Base-by-base conservation (phyloP, 2,888 invertebrate genomes). In the Tillus elongatus region DNA sequence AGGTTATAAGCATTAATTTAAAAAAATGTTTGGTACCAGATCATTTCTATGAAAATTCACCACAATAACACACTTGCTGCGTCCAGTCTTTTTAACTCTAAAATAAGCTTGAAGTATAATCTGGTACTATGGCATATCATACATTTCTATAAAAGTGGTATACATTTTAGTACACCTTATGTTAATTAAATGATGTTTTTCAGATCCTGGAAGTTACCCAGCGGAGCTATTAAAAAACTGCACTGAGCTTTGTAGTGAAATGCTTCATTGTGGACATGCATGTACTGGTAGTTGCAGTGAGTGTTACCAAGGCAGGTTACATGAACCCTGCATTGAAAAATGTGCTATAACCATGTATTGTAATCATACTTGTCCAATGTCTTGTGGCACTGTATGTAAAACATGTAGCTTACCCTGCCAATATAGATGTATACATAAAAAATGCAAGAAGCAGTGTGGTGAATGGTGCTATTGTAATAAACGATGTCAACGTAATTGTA, bases 271-370 rank as follows among this genome's bases (percentile, higher is more conserved):
- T 54, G 24, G n/a, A 19, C 76, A 77, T 59, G 19, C 32, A 13
- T 77, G 77, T 54, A 45, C 45, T 3, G 76, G 77, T 15, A 63
- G 66, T 3, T 78, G 78, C 58, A 66, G 71, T 2, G 43, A 54
- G 31, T 81, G 81, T 58, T 56, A 47, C 19, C 73, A 73, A 52
- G 77, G 77, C 27, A 68, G 77, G 4, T 57, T 81, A 36, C 82
- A 82, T 57, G 53, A 49, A 37, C 61, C 70, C 12, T 82, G 81
- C 58, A 44, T 47, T 16, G 64, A 71, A 46, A 58, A 62, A 11
- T 83, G 82, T 58, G 64, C 67, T 3, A 68, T 68, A 33, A 47
- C 54, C 8, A 67, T 79, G 40, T 69, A 81, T 31, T 81, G 82
- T 56, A 75, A 76, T 15, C 80, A 81, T 54, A 59, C 66, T 71